Base-by-base conservation (phyloP, 2,797 vertebrate genomes). In the Sebastes melanostomus region DNA sequence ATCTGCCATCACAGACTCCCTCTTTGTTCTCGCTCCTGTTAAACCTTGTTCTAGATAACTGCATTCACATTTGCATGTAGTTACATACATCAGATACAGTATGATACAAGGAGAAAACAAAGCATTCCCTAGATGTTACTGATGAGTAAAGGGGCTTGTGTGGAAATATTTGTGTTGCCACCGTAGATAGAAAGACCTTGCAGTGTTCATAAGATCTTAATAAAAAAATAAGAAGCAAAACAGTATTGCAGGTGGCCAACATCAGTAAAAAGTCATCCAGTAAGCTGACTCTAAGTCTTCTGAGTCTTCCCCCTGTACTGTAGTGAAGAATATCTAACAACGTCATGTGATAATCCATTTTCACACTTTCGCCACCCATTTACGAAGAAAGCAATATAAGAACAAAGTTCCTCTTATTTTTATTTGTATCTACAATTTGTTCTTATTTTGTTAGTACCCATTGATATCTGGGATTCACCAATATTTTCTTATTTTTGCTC, bases 21-120 rank as follows among this genome's bases (percentile, higher is more conserved):
- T 77, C 86, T 83, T 86, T 88, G 82, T 88, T 86, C 74, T 69
- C 6, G 3, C 36, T 63, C 25, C 46, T 52, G 66, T 73, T 59
- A 46, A 73, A 61, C 54, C 32, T 36, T 16, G 18, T 73, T 76
- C 32, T 30, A 59, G 66, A 65, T 52, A 77, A 67, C 70, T 34
- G 29, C 32, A 9, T 24, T 7, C 18, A 62, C 62, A 86, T 86
- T 85, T 86, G 46, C 85, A 83, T 86, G 55, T 11, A 55, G 50
- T 66, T 60, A 78, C 59, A 74, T 42, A 75, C 16, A 27, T 18
- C 42, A 80, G 24, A 72, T 67, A 34, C 20, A 50, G 58, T 36
- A 1, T 12, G 67, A 61, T 54, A 52, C 18, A 66, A 24, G 60
- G 11, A 54, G 25, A 50, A 74, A 74, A 52, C 24, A 32, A 67